These are phyloP conservation scores for Xestia ashworthii DNA, from an alignment of 2,888 invertebrate genomes.

Conservation along the genomic window DNA sequence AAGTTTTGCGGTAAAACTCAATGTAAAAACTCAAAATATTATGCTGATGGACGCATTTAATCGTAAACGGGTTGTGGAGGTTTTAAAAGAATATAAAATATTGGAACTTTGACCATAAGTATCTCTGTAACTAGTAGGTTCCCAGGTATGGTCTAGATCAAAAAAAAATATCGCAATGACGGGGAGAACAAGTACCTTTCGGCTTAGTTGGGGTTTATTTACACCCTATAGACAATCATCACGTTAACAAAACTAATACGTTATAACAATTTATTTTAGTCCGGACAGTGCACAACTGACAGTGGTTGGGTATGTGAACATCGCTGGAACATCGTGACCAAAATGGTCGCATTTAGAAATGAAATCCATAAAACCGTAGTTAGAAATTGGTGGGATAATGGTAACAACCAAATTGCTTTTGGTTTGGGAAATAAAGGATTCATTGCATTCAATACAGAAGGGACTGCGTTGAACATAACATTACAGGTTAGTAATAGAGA, in stretches of 20 bases:
- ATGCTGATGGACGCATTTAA: too few relatives aligned
- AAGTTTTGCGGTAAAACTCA: too few relatives aligned
- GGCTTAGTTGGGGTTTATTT: too few relatives aligned
- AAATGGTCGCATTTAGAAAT: constrained; percentile 89
- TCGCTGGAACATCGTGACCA: constrained; percentile 94
- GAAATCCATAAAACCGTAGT: constrained; percentile 88
- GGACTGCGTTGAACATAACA: constrained; percentile 49
- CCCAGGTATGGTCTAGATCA: too few relatives aligned
- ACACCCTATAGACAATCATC: background rate
- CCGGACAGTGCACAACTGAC: constrained; percentile 1
- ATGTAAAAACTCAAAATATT: too few relatives aligned
- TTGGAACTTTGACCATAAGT: too few relatives aligned
- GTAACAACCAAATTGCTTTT: constrained; percentile 81
- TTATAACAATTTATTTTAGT: background rate
- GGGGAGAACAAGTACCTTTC: too few relatives aligned
- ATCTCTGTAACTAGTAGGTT: too few relatives aligned
- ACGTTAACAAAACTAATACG: background rate
- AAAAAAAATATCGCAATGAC: too few relatives aligned
- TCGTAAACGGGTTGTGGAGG: too few relatives aligned
- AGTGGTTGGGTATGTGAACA: constrained; percentile 92
- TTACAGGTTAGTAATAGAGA: constrained; percentile 12
- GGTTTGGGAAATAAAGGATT: constrained; percentile 94
- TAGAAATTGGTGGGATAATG: constrained; percentile 94
- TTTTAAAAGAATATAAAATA: too few relatives aligned
- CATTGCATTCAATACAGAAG: constrained; percentile 93